Conservation (phyloP, 2,113 vertebrate species). For the Dolichotis patagonum region DNA sequence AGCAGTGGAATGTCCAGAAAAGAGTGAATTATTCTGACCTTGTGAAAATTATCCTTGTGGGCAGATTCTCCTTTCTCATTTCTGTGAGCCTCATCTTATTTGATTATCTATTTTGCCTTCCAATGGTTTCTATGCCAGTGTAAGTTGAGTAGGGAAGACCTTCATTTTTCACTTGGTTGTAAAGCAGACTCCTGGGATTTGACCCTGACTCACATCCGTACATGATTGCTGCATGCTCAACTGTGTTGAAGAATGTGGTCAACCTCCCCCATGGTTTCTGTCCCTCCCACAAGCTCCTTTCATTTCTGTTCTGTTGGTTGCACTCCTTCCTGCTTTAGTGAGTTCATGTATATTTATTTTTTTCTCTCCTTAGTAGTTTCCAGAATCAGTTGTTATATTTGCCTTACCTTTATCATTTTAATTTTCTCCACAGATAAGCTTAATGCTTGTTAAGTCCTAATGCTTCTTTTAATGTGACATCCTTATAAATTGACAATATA, state of each 20-base stretch:
- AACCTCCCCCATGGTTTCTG: too few relatives aligned
- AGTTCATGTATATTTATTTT: neutral
- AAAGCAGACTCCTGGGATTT: too few relatives aligned
- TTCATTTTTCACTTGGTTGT: neutral
- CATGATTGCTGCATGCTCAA: neutral
- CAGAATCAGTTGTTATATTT: neutral
- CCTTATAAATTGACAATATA: neutral
- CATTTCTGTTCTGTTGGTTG: neutral
- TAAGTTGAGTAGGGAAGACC: neutral
- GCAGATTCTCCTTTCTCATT: neutral
- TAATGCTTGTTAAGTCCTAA: neutral
- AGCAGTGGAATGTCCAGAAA: neutral
- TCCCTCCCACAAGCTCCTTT: neutral
- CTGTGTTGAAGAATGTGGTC: neutral
- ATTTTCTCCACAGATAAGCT: neutral
- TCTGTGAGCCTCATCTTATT: neutral
- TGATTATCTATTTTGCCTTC: neutral
- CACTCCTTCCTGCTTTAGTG: neutral
- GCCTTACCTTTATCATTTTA: neutral
- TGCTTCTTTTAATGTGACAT: neutral
- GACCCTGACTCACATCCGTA: neutral
- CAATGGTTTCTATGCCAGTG: neutral
- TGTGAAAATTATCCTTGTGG: neutral
- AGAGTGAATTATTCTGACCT: neutral
- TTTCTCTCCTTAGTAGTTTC: neutral